phyloP scores from a whole-genome alignment of 2,888 invertebrate genomes.

The Auanema sp. region DNA sequence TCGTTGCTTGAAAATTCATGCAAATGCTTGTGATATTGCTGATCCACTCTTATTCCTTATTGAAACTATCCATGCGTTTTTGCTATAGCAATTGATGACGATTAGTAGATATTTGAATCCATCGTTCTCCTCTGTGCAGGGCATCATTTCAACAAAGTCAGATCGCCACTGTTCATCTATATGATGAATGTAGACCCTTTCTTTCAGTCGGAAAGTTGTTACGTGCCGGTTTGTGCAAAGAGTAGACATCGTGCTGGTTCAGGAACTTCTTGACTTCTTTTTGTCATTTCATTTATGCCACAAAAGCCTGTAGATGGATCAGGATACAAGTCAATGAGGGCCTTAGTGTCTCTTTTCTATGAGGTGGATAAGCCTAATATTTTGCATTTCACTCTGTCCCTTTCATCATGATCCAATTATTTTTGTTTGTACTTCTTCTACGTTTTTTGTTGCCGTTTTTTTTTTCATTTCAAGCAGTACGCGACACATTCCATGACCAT shows the following conservation, averaged over 20 bases:
- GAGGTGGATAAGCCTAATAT: too few relatives aligned
- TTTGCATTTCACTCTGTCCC: too few relatives aligned
- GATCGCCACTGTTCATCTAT: constrained; percentile 50
- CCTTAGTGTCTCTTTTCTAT: too few relatives aligned
- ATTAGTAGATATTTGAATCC: constrained; percentile 32
- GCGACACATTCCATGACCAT: too few relatives aligned
- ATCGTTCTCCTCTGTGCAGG: constrained; percentile 39
- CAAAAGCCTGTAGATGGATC: constrained; percentile 8
- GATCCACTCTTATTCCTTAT: constrained; percentile 41
- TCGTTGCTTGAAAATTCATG: constrained; percentile 34
- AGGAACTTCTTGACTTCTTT: constrained; percentile 22
- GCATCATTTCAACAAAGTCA: constrained; percentile 42
- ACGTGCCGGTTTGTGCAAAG: constrained; percentile 32
- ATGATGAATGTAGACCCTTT: constrained; percentile 32
- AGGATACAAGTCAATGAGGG: constrained; percentile 5
- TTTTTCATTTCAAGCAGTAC: too few relatives aligned
- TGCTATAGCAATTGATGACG: constrained; percentile 38
- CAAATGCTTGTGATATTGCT: constrained; percentile 37
- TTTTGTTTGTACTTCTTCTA: too few relatives aligned
- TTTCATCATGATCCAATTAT: too few relatives aligned
- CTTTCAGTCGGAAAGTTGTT: constrained; percentile 37
- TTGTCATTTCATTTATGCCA: constrained; percentile 8
- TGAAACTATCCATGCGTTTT: constrained; percentile 41
- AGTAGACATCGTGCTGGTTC: constrained; percentile 37
- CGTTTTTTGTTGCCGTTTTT: too few relatives aligned